Evolutionary conservation across 2,797 vertebrate genomes (phyloP).

Genomic region (Chaunax sp.): DNA sequence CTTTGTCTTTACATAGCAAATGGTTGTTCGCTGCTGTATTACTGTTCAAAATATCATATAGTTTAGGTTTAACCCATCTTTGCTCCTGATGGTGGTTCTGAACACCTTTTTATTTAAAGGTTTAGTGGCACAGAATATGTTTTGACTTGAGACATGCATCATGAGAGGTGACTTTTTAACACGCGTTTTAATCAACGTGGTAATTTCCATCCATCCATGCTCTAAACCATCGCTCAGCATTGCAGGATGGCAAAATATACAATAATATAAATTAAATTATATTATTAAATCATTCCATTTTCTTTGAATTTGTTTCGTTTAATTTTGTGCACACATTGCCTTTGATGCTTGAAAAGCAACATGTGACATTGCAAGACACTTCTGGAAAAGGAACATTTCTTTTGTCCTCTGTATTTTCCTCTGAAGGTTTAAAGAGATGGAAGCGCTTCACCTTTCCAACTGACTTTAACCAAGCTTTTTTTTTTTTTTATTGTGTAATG

Average conservation of each 20-base stretch:
- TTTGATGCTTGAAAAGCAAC: constrained; percentile 7
- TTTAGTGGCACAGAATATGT: background rate
- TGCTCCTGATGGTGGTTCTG: too few relatives aligned
- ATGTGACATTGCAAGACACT: constrained; percentile 1
- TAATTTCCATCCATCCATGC: background rate
- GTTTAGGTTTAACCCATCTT: too few relatives aligned
- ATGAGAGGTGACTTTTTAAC: background rate
- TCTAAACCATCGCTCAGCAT: too few relatives aligned
- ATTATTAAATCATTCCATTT: background rate
- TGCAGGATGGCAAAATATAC: too few relatives aligned
- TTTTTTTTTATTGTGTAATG: background rate
- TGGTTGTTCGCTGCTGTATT: too few relatives aligned
- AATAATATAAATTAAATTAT: too few relatives aligned
- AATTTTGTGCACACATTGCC: background rate
- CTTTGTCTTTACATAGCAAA: too few relatives aligned
- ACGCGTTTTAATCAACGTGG: background rate
- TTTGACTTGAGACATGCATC: too few relatives aligned
- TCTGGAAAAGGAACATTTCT: constrained; percentile 6
- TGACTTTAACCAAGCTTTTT: constrained; percentile 43
- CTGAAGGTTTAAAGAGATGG: constrained; percentile 3
- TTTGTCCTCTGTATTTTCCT: constrained; percentile 16
- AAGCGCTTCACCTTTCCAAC: constrained; percentile 26
- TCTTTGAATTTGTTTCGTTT: constrained; percentile 18
- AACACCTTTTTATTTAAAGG: too few relatives aligned
- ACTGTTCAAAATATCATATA: too few relatives aligned